These are phyloP conservation scores for Sinocyclocheilus rhinocerous DNA, from an alignment of 2,113 vertebrate species.

Conservation along the genomic window DNA sequence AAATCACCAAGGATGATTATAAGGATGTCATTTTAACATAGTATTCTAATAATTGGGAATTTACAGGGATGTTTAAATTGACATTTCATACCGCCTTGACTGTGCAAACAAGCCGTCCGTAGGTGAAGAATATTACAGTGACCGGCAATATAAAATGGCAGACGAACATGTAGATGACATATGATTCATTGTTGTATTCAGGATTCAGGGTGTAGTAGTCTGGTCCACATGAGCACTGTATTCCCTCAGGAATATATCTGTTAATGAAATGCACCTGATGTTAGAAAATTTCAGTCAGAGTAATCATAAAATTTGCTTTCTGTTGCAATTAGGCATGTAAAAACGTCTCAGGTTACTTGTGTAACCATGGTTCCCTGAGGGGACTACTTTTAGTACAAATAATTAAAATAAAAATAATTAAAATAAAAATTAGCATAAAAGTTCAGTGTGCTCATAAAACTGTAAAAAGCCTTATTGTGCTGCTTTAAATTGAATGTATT, in stretches of 20 bases:
- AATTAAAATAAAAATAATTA: no score
- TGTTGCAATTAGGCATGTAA: neutral
- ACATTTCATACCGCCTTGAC: conserved; percentile 72
- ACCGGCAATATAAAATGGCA: conserved; percentile 72
- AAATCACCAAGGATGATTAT: neutral
- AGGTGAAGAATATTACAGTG: conserved; percentile 74
- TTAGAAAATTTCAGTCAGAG: neutral
- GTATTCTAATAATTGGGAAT: neutral
- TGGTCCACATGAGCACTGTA: conserved; percentile 75
- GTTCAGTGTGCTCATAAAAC: neutral
- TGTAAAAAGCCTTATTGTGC: neutral
- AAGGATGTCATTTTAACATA: neutral
- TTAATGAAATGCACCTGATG: neutral
- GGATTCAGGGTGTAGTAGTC: conserved; percentile 78
- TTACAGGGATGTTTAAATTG: neutral
- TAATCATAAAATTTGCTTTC: neutral
- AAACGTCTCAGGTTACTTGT: no score
- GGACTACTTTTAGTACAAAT: neutral
- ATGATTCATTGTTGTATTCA: conserved; percentile 76
- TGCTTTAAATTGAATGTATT: neutral
- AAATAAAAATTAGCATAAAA: neutral
- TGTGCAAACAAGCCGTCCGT: conserved; percentile 75
- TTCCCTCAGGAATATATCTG: conserved; percentile 77
- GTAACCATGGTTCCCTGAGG: no score
- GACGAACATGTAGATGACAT: conserved; percentile 74